These are phyloP conservation scores for Salvator merianae DNA, from an alignment of 2,113 vertebrate genomes.

Conservation along the genomic window DNA sequence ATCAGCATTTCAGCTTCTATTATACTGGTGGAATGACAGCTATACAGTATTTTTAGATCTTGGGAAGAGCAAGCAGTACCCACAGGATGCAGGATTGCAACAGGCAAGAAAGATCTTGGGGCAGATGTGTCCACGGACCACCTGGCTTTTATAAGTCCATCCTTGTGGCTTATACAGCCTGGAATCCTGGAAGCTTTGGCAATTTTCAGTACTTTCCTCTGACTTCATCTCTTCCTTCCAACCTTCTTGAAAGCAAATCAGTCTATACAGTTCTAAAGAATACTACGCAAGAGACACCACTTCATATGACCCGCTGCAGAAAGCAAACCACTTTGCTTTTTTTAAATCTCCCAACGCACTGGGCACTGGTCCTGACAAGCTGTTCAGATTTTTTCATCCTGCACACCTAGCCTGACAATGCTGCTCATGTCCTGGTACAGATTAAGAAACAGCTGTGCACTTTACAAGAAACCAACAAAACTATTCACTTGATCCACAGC, in stretches of 20 bases:
- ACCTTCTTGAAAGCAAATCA: not conserved
- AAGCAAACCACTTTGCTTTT: not conserved
- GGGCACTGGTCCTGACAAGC: not conserved
- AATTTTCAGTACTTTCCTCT: not conserved
- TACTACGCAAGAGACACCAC: not conserved
- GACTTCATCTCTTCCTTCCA: not conserved
- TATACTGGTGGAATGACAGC: not conserved
- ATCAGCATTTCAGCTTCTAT: slow-evolving; percentile 11
- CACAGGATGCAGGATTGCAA: slow-evolving; percentile 12
- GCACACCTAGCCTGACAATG: not conserved
- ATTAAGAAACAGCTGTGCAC: not conserved
- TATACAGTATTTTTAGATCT: not conserved
- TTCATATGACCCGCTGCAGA: not conserved
- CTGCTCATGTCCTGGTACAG: not conserved
- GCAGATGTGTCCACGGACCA: not conserved
- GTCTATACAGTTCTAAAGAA: not conserved
- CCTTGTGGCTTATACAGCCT: not conserved
- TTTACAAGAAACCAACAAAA: not conserved
- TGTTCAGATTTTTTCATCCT: not conserved
- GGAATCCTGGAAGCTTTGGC: not conserved
- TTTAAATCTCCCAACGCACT: not conserved
- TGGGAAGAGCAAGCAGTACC: slow-evolving; percentile 2
- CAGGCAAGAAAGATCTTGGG: not conserved
- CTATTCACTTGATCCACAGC: not conserved
- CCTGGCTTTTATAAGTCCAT: not conserved